Evolutionary conservation across 2,113 vertebrate species (phyloP).

Genomic region (Erpornis zantholeuca): DNA sequence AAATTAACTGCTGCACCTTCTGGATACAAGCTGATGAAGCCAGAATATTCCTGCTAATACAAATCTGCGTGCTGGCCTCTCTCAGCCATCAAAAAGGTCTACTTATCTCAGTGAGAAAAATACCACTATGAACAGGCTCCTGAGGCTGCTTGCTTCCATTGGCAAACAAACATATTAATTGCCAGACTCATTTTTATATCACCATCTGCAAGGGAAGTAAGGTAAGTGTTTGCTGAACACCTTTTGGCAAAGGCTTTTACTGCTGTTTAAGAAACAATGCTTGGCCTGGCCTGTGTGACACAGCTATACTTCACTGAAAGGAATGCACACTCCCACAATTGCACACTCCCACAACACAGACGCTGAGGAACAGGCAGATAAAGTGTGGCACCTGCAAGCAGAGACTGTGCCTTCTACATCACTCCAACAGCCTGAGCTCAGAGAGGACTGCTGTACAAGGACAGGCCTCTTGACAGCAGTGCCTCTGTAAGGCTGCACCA

Average conservation of each 20-base stretch:
- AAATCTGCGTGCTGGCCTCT: neutral
- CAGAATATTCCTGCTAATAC: neutral
- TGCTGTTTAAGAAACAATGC: neutral
- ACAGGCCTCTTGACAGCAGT: neutral
- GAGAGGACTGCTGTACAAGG: neutral
- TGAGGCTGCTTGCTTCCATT: neutral
- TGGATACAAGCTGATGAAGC: neutral
- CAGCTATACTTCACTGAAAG: neutral
- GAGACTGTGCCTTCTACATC: neutral
- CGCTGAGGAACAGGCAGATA: neutral
- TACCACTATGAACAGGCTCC: neutral
- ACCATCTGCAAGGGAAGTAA: neutral
- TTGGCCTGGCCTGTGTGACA: neutral
- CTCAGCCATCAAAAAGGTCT: neutral
- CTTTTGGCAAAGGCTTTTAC: neutral
- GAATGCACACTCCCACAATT: neutral
- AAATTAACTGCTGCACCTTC: neutral
- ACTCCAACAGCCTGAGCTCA: neutral
- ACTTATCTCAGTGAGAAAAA: neutral
- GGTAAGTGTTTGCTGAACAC: neutral
- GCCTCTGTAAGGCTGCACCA: neutral
- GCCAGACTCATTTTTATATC: neutral
- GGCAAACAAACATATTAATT: neutral
- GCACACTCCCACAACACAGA: neutral
- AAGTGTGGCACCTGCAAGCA: neutral